Conservation (phyloP, 2,797 vertebrate species). For the Pampus argenteus region DNA sequence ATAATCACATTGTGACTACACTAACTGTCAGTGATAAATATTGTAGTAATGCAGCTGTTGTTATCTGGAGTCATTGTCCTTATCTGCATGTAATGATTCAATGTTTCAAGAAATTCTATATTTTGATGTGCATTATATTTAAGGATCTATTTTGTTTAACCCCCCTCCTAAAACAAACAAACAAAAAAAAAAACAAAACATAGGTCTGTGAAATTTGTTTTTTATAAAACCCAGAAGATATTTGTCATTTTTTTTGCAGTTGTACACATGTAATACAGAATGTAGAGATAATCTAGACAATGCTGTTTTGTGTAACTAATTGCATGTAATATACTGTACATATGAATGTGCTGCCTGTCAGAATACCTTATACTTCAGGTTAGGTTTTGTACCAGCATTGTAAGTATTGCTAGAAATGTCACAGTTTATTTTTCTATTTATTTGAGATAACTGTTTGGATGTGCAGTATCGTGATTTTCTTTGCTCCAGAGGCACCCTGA, state of each 20-base stretch:
- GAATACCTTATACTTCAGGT: conserved; percentile 90
- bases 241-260: conserved; percentile 84
- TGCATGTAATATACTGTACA: conserved; percentile 95
- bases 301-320: conserved; percentile 84
- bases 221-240: conserved; percentile 87
- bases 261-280: conserved; percentile 83
- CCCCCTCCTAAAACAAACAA: too few relatives aligned
- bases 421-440: conserved; percentile 91
- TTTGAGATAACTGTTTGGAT: conserved; percentile 76
- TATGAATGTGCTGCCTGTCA: conserved; percentile 89
- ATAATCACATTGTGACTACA: conserved; percentile 47
- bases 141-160: conserved; percentile 88
- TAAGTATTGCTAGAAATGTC: conserved; percentile 93
- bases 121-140: conserved; percentile 73
- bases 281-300: conserved; percentile 67
- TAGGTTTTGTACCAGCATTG: conserved; percentile 94
- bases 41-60: conserved; percentile 62
- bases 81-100: conserved; percentile 77
- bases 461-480: conserved; percentile 86
- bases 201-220: conserved; percentile 89
- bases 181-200: conserved; percentile 83
- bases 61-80: conserved; percentile 61
- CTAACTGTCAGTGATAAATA: conserved; percentile 62
- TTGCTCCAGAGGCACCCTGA: conserved; percentile 67
- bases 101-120: conserved; percentile 74